These are phyloP conservation scores for Echiichthys vipera DNA, from an alignment of 2,797 vertebrate genomes.

Conservation along the genomic window DNA sequence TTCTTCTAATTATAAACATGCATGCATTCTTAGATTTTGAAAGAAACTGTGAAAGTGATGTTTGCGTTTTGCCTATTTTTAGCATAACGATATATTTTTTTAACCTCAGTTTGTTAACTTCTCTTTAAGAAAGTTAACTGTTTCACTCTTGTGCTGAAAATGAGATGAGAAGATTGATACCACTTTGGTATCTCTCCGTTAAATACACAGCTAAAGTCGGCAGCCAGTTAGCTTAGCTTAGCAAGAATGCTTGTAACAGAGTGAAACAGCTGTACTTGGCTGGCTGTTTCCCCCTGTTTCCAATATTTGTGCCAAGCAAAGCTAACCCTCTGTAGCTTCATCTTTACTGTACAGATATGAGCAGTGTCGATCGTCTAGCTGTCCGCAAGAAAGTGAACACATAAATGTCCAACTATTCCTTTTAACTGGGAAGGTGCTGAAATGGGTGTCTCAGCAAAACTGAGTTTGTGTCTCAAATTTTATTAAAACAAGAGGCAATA, in stretches of 20 bases:
- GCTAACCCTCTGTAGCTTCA: neutral
- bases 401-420: neutral
- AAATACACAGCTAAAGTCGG: neutral
- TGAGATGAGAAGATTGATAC: neutral
- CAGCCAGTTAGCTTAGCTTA: neutral
- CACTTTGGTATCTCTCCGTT: neutral
- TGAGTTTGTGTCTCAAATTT: neutral
- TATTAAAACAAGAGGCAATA: conserved; percentile 14
- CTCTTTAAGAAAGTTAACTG: neutral
- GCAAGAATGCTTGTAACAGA: neutral
- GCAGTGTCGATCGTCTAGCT: neutral
- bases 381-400: neutral
- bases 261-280: no score
- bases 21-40: neutral
- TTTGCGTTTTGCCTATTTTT: no score
- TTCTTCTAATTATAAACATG: neutral
- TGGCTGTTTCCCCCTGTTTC: neutral
- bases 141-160: neutral
- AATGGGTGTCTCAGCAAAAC: neutral
- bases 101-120: neutral
- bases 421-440: neutral
- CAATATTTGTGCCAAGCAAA: neutral
- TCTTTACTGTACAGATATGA: neutral
- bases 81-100: no score
- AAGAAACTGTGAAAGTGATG: neutral